A percentile compares a stretch with the other conserved stretches of the same genome.
phyloP scores from a whole-genome alignment of 2,113 vertebrate species.

The Tragelaphus strepsiceros region DNA sequence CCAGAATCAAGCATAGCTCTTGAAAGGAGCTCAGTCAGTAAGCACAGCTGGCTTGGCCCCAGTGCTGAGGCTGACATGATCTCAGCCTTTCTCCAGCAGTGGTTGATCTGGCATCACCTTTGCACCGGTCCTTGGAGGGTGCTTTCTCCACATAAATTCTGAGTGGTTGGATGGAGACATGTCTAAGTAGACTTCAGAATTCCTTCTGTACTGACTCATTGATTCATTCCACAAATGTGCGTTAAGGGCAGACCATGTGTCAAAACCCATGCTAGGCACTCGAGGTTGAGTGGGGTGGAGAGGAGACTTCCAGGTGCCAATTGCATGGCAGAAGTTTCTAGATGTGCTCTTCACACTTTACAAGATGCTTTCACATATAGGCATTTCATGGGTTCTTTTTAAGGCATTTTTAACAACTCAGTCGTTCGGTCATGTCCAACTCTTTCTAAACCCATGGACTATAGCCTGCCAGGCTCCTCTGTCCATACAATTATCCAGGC shows the following conservation, averaged over 20 bases:
- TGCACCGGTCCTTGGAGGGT: not conserved
- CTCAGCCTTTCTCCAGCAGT: rapidly evolving
- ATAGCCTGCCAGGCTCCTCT: not conserved
- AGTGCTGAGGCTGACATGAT: rapidly evolving
- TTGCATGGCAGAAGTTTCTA: not conserved
- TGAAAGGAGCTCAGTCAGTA: rapidly evolving
- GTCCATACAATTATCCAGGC: not conserved
- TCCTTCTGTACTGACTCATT: rapidly evolving
- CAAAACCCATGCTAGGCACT: not conserved
- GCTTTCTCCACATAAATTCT: not conserved
- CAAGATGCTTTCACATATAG: too few relatives aligned
- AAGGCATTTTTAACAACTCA: not conserved
- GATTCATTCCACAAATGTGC: not conserved
- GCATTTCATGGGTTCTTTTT: not conserved
- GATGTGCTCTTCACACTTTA: not conserved
- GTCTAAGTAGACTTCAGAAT: not conserved
- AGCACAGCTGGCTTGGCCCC: rapidly evolving
- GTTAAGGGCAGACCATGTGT: not conserved
- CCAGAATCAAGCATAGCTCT: rapidly evolving
- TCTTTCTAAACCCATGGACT: not conserved
- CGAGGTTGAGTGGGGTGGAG: rapidly evolving
- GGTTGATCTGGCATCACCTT: rapidly evolving
- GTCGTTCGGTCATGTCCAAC: not conserved
- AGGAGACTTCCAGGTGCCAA: not conserved
- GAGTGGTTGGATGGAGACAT: not conserved